A percentile compares a stretch with the other conserved stretches of the same genome.
Evolutionary conservation across 2,888 invertebrate genomes (phyloP).

Genomic region (Nysson spinosus): DNA sequence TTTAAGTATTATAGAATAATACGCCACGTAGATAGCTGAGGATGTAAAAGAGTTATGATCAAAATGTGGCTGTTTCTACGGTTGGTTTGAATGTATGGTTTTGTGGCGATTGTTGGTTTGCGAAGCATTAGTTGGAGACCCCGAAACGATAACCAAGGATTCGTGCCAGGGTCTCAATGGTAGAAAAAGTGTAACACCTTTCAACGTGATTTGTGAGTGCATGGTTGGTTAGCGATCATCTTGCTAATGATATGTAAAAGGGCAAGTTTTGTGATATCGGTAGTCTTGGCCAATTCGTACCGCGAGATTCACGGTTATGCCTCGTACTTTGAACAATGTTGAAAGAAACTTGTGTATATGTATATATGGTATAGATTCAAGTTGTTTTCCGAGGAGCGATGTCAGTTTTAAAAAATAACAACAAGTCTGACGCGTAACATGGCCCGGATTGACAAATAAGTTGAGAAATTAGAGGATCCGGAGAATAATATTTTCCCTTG

Average conservation of each 20-base stretch:
- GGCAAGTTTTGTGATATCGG: background rate
- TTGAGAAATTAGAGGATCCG: background rate
- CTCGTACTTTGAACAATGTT: no score
- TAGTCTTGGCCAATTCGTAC: no score
- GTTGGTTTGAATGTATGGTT: background rate
- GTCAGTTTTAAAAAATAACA: no score
- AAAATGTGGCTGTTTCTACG: no score
- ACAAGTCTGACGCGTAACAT: background rate
- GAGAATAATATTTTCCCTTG: conserved; percentile 16
- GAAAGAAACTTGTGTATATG: no score
- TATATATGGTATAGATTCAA: no score
- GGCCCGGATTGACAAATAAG: background rate
- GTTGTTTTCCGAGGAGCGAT: no score
- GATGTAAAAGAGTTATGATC: no score
- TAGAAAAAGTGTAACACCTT: conserved; percentile 7
- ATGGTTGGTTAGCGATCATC: background rate
- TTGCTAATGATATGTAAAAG: background rate
- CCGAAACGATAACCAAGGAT: conserved; percentile 12
- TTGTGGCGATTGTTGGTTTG: background rate
- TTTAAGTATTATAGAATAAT: no score
- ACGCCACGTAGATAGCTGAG: no score
- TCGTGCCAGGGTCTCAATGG: conserved; percentile 5
- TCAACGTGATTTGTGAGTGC: conserved; percentile 2
- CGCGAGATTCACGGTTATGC: no score
- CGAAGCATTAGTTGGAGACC: background rate